A percentile compares a stretch with the other conserved stretches of the same genome.
Conservation (phyloP, 2,888 invertebrate genomes). For the Noctua janthe region DNA sequence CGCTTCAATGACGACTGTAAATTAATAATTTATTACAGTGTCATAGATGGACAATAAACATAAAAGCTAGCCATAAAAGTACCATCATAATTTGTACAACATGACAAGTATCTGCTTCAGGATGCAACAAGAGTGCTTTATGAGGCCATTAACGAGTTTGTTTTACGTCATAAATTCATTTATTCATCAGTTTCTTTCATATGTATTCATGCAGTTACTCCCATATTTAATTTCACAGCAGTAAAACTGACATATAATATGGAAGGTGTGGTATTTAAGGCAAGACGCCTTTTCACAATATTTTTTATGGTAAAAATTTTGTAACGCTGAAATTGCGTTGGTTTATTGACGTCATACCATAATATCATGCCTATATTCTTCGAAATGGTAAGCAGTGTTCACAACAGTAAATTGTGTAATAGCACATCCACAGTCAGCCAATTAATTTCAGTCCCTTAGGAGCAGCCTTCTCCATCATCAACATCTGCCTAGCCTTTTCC, state of each 20-base stretch:
- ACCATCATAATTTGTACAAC: constrained; percentile 35
- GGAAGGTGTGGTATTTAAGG: constrained; percentile 24
- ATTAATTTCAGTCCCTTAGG: background rate
- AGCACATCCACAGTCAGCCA: background rate
- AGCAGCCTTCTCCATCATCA: background rate
- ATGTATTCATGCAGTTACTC: constrained; percentile 8
- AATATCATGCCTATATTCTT: background rate
- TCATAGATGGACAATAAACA: constrained; percentile 24
- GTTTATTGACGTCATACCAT: constrained; percentile 10
- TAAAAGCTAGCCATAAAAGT: constrained; percentile 20
- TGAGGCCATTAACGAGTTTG: constrained; percentile 32
- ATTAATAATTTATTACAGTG: constrained; percentile 15
- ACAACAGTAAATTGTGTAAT: constrained; percentile 1
- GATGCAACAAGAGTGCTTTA: constrained; percentile 28
- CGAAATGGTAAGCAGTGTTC: background rate
- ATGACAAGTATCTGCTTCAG: constrained; percentile 26
- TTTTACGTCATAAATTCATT: constrained; percentile 34
- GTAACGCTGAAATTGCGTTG: constrained; percentile 19
- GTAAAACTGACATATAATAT: constrained; percentile 32
- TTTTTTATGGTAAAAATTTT: constrained; percentile 31
- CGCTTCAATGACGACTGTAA: constrained; percentile 4
- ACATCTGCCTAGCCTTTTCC: background rate
- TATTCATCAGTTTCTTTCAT: constrained; percentile 25
- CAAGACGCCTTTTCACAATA: constrained; percentile 30
- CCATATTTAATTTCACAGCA: constrained; percentile 36